Percentiles rank a stretch among this genome's conserved stretches.
Evolutionary conservation across 2,113 vertebrate species (phyloP).

Genomic region (Cranoglanis bouderius): DNA sequence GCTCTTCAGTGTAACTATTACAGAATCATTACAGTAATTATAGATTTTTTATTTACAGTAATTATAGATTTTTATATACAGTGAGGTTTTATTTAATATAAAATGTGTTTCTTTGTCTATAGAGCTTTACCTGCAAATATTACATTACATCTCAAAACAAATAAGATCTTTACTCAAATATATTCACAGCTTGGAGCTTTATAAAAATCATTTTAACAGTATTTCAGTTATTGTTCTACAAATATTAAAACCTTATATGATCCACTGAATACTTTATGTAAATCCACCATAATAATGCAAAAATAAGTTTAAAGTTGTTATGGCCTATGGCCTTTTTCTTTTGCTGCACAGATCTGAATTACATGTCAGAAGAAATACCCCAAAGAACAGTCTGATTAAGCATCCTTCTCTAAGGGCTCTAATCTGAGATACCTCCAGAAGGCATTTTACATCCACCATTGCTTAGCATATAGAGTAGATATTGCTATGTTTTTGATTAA

Average conservation of each 20-base stretch:
- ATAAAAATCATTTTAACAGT: conserved; percentile 70
- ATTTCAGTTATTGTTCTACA: conserved; percentile 77
- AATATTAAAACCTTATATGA: conserved; percentile 78
- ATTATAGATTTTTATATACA: not conserved
- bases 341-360: conserved; percentile 61
- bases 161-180: conserved; percentile 67
- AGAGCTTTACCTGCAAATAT: not conserved
- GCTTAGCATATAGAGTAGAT: conserved; percentile 42
- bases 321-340: conserved; percentile 63
- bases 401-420: conserved; percentile 32
- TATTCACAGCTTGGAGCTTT: conserved; percentile 67
- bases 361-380: conserved; percentile 46
- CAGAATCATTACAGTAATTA: not conserved
- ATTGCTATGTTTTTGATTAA: conserved; percentile 52
- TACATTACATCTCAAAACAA: not conserved
- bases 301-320: conserved; percentile 66
- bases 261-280: conserved; percentile 78
- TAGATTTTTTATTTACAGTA: not conserved
- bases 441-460: conserved; percentile 24
- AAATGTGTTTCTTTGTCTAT: not conserved
- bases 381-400: conserved; percentile 43
- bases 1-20: not conserved
- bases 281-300: conserved; percentile 77
- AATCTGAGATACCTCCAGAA: conserved; percentile 28
- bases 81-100: not conserved